Base-by-base conservation (phyloP, 1,140 invertebrate genomes). In the Pachypeltis micranthus region DNA sequence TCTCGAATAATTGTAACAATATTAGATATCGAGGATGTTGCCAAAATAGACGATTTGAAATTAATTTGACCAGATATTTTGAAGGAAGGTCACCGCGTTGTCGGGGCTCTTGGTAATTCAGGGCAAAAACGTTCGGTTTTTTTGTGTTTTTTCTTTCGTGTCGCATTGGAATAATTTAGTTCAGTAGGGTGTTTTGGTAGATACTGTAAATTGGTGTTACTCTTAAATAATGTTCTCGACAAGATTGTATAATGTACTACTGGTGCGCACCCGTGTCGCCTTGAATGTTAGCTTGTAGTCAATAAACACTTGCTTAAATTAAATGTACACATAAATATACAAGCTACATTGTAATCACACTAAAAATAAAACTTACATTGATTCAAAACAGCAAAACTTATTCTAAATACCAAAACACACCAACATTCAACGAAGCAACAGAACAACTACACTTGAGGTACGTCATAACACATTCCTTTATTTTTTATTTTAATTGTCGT, bases 401-500 rank as follows among this genome's bases (percentile, higher is more conserved):
- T 51, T 51, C 47, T 16, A 51, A 39, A 51, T 51, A 51, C 47
- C 47, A 51, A 10, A 10, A 51, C 23, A 51, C 47, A 51, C 47
- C 47, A 51, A 51, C 47, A 51, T 51, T 51, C 47, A 51, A 51
- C 47, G 47, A 51, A 51, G 47, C 47, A 51, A 51, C 47, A 51
- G 4, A 51, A 51, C 47, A 51, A 51, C 47, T 16, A 10, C 12
- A 39, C n/a, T n/a, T n/a, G n/a, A 51, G 47, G 47, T 51, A 51
- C 47, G 47, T 51, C 19, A 51, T 21, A 10, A 51, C 47, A 51
- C 47, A 51, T 51, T 51, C 21, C 47, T 21, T 51, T 4, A 16
- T 39, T 39, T 10, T 10, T 39, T 39, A n/a, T n/a, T n/a, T n/a
- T n/a, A n/a, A n/a, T n/a, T n/a, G n/a, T n/a, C n/a, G n/a, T n/a